Base-by-base conservation (phyloP, 1,140 invertebrate species). In the Bactericera cockerelli region DNA sequence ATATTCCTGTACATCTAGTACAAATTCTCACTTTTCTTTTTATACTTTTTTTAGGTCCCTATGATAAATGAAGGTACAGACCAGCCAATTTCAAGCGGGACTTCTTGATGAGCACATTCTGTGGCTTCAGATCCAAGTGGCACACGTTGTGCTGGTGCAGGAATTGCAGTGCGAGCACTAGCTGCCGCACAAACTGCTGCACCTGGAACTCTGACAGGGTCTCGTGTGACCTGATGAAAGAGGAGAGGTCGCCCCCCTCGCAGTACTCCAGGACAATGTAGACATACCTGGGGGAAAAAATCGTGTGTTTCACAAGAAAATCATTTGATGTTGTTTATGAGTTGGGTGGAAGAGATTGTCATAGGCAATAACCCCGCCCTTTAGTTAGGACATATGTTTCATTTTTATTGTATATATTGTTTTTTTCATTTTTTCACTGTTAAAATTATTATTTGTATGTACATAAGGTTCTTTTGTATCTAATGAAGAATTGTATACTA, bases 71-170 rank as follows among this genome's bases (percentile, higher is more conserved):
- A n/a, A n/a, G n/a, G n/a, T n/a, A n/a, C n/a, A n/a, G n/a, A n/a
- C n/a, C n/a, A n/a, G n/a, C n/a, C n/a, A n/a, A n/a, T n/a, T n/a
- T n/a, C n/a, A n/a, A n/a, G n/a, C n/a, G n/a, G n/a, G n/a, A n/a
- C n/a, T n/a, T n/a, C n/a, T n/a, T n/a, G n/a, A n/a, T n/a, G 2
- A 95, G 70, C 55, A 94, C 76, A 71, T 95, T 95, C 67, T 92
- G 86, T 0, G 92, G 92, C 70, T 95, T 95, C 0, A 95, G 72
- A 72, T 94, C 91, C 80, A 94, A 87, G 64, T 94, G 91, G 25
- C 80, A 81, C 6, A 94, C 79, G 71, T 88, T 82, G 68, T 89
- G 79, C 58, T 79, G 74, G 55, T 85, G 75, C 42, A 95, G 72
- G 70, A 86, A 91, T 65, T 83, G 79, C 1, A 93, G 70, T 0